Conservation (phyloP, 37 sponge, comb jelly and placozoan species). For the Crambe crambe region DNA sequence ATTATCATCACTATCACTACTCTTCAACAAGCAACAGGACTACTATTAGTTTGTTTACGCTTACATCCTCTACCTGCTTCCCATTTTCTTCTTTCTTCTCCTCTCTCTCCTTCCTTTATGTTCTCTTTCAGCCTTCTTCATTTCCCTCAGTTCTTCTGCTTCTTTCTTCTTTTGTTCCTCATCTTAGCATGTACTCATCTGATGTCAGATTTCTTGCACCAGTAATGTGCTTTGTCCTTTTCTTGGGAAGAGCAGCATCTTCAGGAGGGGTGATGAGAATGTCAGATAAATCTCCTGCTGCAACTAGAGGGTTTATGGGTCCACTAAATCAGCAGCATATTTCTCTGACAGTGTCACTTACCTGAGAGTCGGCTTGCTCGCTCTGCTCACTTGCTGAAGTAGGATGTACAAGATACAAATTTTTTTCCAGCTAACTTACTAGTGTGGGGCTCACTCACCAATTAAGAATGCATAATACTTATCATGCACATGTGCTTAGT, state of each 20-base stretch:
- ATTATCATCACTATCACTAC: background rate
- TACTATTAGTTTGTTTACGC: no score
- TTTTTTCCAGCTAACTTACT: no score
- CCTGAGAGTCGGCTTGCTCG: no score
- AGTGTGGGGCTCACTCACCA: no score
- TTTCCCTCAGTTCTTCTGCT: background rate
- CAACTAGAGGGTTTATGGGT: background rate
- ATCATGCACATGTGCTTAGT: no score
- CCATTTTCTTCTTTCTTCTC: background rate
- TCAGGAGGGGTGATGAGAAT: background rate
- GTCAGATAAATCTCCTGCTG: conserved; percentile 4
- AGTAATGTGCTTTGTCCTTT: background rate
- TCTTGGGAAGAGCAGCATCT: background rate
- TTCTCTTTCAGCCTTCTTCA: background rate
- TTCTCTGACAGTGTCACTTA: no score
- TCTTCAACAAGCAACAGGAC: background rate
- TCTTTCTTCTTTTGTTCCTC: no score
- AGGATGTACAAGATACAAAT: no score
- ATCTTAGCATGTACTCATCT: background rate
- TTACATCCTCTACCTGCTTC: background rate
- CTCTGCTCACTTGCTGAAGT: no score
- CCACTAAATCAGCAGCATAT: no score
- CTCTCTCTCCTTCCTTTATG: background rate
- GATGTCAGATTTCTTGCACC: conserved; percentile 7
- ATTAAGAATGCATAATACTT: no score